Evolutionary conservation across 2,888 invertebrate genomes (phyloP), one percentile per base, ranked within the genome.

Genomic region (Eupithecia centaureata): DNA sequence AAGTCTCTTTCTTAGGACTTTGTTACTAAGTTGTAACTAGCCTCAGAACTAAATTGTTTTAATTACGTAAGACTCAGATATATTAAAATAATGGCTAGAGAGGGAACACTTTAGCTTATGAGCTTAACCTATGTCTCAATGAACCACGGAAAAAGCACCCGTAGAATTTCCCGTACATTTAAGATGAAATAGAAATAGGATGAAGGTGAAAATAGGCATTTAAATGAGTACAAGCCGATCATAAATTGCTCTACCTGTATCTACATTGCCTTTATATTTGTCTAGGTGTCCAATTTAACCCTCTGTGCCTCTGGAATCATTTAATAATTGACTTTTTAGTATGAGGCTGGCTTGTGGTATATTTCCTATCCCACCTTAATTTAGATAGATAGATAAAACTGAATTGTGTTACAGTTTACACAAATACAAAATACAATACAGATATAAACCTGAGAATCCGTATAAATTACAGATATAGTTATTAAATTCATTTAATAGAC

Each of bases 251-350:
- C 33, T 27, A 27, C n/a, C 27, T 25, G 52, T n/a, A 10, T 54
- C 33, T 54, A 61, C 47, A 51, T 54, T 10, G 25, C 1, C 27
- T 32, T 18, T 7, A 32, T 63, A 63, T 42, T 30, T 38, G 10
- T 56, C 56, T 63, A 42, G 25, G 42, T 57, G 56, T 30, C 22
- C 52, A 62, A 63, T 57, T 63, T 35, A 22, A 58, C 63, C 65
- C 61, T 57, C 28, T 61, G 61, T 61, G 42, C 65, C 61, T 27
- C 32, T 70, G 59, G 65, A 67, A 68, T 74, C 62, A 70, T 70
- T 58, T 51, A 13, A 59, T 63, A 67, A 72, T 72, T 65, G 70
- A 70, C 72, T 67, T 67, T 56, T 69, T 69, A 60, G n/a, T n/a
- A n/a, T n/a, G n/a, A n/a, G n/a, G n/a, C n/a, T n/a, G n/a, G 18